These are phyloP conservation scores for Corythornis vintsioides DNA, from an alignment of 2,113 vertebrate species.

Conservation along the genomic window DNA sequence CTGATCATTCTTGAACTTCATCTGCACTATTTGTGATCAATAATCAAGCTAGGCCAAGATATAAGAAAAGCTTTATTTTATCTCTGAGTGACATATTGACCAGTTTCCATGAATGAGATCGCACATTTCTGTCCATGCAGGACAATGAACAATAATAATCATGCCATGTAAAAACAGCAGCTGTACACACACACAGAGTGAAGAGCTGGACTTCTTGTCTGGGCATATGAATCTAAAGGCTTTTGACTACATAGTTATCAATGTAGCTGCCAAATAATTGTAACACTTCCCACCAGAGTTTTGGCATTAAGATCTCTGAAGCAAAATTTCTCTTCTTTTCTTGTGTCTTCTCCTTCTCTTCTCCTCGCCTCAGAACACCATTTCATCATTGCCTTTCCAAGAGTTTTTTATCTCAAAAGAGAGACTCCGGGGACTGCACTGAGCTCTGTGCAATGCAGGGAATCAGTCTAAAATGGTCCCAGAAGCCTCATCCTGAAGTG, in stretches of 20 bases:
- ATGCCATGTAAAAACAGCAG: rapidly evolving
- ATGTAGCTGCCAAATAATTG: not conserved
- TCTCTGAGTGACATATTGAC: not conserved
- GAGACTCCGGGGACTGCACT: not conserved
- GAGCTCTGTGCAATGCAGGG: not conserved
- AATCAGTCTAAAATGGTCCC: not conserved
- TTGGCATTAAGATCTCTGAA: not conserved
- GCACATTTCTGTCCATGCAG: not conserved
- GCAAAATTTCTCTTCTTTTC: no score
- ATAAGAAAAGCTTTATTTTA: conserved; percentile 16
- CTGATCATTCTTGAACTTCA: not conserved
- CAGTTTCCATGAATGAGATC: not conserved
- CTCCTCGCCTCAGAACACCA: not conserved
- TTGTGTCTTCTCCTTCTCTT: not conserved
- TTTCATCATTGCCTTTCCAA: not conserved
- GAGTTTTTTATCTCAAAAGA: no score
- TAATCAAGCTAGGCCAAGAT: not conserved
- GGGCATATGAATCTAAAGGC: not conserved
- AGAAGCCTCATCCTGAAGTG: not conserved
- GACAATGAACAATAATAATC: not conserved
- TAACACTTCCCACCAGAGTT: not conserved
- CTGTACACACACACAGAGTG: not conserved
- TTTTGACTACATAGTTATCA: not conserved
- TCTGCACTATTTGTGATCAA: not conserved
- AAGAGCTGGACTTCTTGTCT: not conserved